Base-by-base conservation (phyloP, 2,888 invertebrate genomes). In the Shargacucullia verbasci region DNA sequence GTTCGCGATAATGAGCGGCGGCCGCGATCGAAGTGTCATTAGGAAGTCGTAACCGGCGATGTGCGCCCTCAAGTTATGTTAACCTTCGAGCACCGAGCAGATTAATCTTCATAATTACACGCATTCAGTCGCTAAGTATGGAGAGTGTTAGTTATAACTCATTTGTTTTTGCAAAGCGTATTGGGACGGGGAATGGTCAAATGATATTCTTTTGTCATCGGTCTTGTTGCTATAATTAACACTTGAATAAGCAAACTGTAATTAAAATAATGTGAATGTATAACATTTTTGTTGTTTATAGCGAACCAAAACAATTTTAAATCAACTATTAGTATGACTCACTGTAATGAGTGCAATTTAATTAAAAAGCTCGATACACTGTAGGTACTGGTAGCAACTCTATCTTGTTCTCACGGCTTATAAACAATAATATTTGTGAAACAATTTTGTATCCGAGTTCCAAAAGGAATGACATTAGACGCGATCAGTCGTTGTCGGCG, bases 1-100 rank as follows among this genome's bases (percentile, higher is more conserved):
- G 90, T 89, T 88, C 82, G 85, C 89, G 91, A 91, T 93, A 94
- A 93, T 93, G 94, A 91, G 89, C 85, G 87, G 83, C 86, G 86
- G 85, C 79, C 84, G 84, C 86, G 90, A 90, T 91, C 92, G 92
- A 90, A 90, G 92, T 91, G 92, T 92, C 92, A 92, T 94, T 93
- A 94, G 94, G 94, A 94, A 93, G 92, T 91, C 90, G 89, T 91
- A 90, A 88, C 87, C 80, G 86, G 66, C 86, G 85, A 86, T 88
- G 90, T 86, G 89, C 86, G 88, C 90, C 89, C 86, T 86, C 85
- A 81, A 90, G 91, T 89, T 88, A 90, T 89, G 88, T 87, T 86
- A 82, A 84, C 85, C 83, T 82, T 80, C 83, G 84, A 81, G 82
- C 84, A 84, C 76, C 78, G 76, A 82, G 84, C 84, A 88, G 87